Percentiles rank a stretch among this genome's conserved stretches.
Evolutionary conservation across 2,888 invertebrate genomes (phyloP).

Genomic region (Hypomecis atomaria): DNA sequence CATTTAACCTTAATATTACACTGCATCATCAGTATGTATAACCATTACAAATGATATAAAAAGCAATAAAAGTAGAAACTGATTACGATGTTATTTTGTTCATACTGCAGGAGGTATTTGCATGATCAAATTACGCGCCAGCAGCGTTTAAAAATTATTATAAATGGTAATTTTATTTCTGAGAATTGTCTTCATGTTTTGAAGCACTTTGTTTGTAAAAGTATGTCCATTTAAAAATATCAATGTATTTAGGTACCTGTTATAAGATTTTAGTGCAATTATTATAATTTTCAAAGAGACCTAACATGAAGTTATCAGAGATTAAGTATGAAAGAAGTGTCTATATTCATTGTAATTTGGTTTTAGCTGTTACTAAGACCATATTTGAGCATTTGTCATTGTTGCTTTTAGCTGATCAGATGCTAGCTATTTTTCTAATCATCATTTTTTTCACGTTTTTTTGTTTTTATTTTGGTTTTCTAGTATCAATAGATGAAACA

Average conservation of each 20-base stretch:
- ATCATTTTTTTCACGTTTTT: too few relatives aligned
- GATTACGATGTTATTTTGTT: constrained; percentile 26
- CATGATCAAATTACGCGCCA: constrained; percentile 37
- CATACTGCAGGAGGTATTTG: constrained; percentile 35
- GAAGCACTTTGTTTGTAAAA: neutral
- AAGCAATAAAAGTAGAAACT: constrained; percentile 27
- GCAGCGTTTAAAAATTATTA: constrained; percentile 22
- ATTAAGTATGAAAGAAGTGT: neutral
- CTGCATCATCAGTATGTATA: neutral
- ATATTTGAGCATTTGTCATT: too few relatives aligned
- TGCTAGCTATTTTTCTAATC: too few relatives aligned
- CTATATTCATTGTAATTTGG: too few relatives aligned
- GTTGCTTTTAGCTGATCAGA: too few relatives aligned
- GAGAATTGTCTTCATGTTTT: constrained; percentile 13
- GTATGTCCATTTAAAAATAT: neutral
- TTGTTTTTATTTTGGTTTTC: too few relatives aligned
- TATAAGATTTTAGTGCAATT: neutral
- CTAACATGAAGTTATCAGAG: neutral
- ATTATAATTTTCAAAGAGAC: neutral
- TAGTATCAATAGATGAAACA: too few relatives aligned
- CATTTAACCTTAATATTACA: neutral
- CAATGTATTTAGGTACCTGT: neutral
- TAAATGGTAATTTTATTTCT: constrained; percentile 21
- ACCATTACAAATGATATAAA: neutral
- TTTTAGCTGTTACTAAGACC: too few relatives aligned